Evolutionary conservation across 1,140 invertebrate species (phyloP).

Genomic region (Eciton burchellii): DNA sequence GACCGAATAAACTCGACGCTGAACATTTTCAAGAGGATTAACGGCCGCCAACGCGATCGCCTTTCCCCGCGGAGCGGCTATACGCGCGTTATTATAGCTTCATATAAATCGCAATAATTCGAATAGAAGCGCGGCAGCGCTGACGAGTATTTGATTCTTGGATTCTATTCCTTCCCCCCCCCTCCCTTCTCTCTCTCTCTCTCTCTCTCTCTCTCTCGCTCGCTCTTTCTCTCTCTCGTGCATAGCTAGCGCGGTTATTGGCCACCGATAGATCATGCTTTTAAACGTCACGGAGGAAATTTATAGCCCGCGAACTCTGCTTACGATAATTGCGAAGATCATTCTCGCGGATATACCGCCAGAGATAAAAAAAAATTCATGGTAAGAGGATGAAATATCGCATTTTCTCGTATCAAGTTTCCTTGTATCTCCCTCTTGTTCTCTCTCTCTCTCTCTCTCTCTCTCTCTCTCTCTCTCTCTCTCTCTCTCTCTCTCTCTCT

Average conservation of each 20-base stretch:
- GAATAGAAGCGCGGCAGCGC: constrained; percentile 24
- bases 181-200: too few species aligned
- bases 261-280: constrained; percentile 11
- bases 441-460: too few species aligned
- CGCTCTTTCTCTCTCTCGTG: too few species aligned
- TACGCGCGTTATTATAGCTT: neutral
- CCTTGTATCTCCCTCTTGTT: too few species aligned
- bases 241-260: constrained; percentile 15
- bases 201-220: too few species aligned
- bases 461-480: too few species aligned
- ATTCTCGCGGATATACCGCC: neutral
- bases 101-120: constrained; percentile 52
- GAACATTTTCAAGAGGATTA: constrained; percentile 62
- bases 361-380: neutral
- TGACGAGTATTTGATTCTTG: constrained; percentile 20
- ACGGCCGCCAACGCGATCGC: constrained; percentile 31
- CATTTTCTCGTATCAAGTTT: too few species aligned
- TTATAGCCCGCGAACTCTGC: neutral
- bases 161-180: too few species aligned
- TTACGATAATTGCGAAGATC: neutral
- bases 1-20: constrained; percentile 54
- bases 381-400: too few species aligned
- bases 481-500: too few species aligned
- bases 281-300: constrained; percentile 5
- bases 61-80: neutral